Conservation (phyloP, 1,140 invertebrate species). For the Campoletis sonorensis region DNA sequence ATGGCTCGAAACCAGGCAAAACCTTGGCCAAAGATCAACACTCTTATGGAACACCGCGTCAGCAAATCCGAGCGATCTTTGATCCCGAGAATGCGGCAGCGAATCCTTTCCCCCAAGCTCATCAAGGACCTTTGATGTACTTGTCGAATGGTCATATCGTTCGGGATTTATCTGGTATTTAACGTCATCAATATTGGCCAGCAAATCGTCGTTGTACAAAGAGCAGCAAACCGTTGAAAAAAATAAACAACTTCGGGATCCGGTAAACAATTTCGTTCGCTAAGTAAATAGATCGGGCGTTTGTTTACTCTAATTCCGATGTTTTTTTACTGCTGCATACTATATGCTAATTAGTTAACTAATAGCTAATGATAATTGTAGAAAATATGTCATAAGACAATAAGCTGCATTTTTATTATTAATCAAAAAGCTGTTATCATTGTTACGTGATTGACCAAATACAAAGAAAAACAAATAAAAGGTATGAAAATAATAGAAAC, state of each 20-base stretch:
- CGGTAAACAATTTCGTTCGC: too few relatives aligned
- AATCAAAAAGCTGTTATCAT: too few relatives aligned
- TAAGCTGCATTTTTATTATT: too few relatives aligned
- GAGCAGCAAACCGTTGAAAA: neutral
- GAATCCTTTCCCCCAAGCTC: neutral
- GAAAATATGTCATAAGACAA: too few relatives aligned
- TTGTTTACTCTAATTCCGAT: too few relatives aligned
- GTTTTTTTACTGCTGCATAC: too few relatives aligned
- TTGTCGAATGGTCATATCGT: conserved; percentile 5
- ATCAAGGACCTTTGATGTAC: neutral
- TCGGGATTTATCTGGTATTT: conserved; percentile 17
- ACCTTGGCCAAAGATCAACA: neutral
- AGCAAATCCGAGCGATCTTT: neutral
- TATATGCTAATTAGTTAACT: too few relatives aligned
- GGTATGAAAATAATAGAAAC: too few relatives aligned
- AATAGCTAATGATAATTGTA: too few relatives aligned
- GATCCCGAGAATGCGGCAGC: neutral
- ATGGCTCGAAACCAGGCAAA: conserved; percentile 6
- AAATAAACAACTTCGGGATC: neutral
- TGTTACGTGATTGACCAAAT: too few relatives aligned
- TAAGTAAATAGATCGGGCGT: too few relatives aligned
- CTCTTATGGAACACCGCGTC: neutral
- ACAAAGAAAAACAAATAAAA: too few relatives aligned
- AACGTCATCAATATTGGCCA: neutral
- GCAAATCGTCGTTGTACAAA: neutral